phyloP scores from a whole-genome alignment of 2,113 vertebrate species.

The Otocyon megalotis region DNA sequence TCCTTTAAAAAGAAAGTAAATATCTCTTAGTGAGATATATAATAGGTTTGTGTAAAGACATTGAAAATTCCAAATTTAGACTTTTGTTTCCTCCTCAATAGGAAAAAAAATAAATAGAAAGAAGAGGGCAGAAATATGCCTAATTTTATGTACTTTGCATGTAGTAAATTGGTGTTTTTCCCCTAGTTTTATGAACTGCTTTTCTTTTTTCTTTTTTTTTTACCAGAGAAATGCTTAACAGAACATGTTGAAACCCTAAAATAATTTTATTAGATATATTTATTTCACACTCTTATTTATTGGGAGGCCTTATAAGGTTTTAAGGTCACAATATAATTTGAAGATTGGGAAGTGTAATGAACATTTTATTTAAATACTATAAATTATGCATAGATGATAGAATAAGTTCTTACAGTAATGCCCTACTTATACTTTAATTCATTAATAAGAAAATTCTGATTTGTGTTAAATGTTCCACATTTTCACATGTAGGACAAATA shows the following conservation, averaged over 20 bases:
- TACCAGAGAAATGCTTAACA: background rate
- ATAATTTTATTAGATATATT: conserved; percentile 70
- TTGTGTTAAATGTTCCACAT: conserved; percentile 38
- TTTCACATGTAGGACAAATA: background rate
- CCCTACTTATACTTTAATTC: conserved; percentile 62
- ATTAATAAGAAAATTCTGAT: conserved; percentile 52
- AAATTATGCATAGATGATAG: conserved; percentile 73
- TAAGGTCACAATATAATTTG: conserved; percentile 78
- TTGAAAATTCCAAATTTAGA: background rate
- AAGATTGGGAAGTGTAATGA: conserved; percentile 27
- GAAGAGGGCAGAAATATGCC: background rate
- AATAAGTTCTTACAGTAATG: conserved; percentile 56
- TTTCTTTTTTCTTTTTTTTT: background rate
- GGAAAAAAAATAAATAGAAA: background rate
- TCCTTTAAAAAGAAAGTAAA: background rate
- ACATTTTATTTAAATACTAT: conserved; percentile 74
- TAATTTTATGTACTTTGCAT: background rate
- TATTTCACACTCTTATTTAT: conserved; percentile 45
- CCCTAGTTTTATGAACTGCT: background rate
- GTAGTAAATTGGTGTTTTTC: background rate
- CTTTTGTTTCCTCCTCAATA: background rate
- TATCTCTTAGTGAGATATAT: background rate
- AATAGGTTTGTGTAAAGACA: background rate
- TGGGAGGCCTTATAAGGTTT: conserved; percentile 15
- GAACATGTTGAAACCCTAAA: conserved; percentile 27